Evolutionary conservation across 37 sponge, comb jelly and placozoan genomes (phyloP).

Genomic region (Beroe forskalii): DNA sequence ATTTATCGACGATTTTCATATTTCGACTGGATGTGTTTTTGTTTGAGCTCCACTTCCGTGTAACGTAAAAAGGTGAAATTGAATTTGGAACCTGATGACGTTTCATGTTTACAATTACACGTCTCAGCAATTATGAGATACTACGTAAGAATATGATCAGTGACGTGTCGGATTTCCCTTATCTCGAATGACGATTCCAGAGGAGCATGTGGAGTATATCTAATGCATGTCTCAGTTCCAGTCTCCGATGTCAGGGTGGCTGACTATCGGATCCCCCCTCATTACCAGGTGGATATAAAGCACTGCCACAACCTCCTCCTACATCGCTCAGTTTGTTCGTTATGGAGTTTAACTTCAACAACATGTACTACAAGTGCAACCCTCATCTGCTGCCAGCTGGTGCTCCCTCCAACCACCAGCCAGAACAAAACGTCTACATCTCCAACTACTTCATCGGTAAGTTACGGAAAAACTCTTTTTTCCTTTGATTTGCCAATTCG

Average conservation of each 20-base stretch:
- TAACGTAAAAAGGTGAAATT: no score
- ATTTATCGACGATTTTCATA: no score
- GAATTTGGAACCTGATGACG: neutral
- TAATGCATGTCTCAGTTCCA: neutral
- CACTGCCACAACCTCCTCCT: no score
- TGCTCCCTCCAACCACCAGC: neutral
- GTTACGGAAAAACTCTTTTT: no score
- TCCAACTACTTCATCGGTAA: conserved; percentile 49
- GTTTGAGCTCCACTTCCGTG: no score
- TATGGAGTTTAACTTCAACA: conserved; percentile 16
- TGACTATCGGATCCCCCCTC: neutral
- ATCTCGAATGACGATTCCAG: no score
- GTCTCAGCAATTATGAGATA: no score
- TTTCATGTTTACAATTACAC: no score
- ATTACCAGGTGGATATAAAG: neutral
- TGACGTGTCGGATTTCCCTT: neutral
- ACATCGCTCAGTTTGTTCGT: neutral
- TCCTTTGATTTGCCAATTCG: no score
- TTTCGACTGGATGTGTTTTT: no score
- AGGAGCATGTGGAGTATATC: no score
- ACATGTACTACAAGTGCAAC: conserved; percentile 16
- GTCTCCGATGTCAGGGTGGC: neutral
- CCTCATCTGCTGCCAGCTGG: neutral
- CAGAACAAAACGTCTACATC: conserved; percentile 47
- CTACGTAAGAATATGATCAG: no score